Conservation (phyloP, 23 tunicate genomes). For the Phallusia fumigata region DNA sequence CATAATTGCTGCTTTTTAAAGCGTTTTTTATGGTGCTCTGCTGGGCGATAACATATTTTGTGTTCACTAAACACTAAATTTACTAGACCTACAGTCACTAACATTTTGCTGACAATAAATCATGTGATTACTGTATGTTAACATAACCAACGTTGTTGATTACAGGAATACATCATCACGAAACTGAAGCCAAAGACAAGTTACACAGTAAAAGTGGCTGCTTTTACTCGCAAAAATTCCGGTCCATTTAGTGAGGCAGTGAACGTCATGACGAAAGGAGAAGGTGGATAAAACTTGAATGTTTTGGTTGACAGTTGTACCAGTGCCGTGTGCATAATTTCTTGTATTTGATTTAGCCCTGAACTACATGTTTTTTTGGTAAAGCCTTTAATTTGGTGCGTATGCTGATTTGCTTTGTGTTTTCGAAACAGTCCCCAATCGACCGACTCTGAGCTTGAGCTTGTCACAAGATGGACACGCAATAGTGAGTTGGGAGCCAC, state of each 20-base stretch:
- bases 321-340: too few relatives aligned
- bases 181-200: slow-evolving; percentile 44
- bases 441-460: slow-evolving; percentile 14
- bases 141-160: not conserved
- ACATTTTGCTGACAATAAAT: too few relatives aligned
- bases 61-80: too few relatives aligned
- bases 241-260: slow-evolving; percentile 52
- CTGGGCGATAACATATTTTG: too few relatives aligned
- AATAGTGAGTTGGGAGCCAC: slow-evolving; percentile 47
- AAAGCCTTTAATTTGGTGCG: too few relatives aligned
- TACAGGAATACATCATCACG: slow-evolving; percentile 42
- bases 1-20: too few relatives aligned
- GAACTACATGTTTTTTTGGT: too few relatives aligned
- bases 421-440: slow-evolving; percentile 38
- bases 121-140: too few relatives aligned
- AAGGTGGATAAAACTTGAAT: slow-evolving; percentile 47
- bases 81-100: too few relatives aligned
- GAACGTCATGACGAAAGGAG: slow-evolving; percentile 51
- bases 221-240: slow-evolving; percentile 57
- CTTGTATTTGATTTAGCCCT: too few relatives aligned
- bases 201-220: slow-evolving; percentile 67
- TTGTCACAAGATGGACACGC: slow-evolving; percentile 21
- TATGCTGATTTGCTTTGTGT: not conserved
- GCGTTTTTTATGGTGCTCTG: too few relatives aligned
- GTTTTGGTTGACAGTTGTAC: too few relatives aligned